Evolutionary conservation across 2,113 vertebrate genomes (phyloP).

Genomic region (Plecturocebus donacophilus): DNA sequence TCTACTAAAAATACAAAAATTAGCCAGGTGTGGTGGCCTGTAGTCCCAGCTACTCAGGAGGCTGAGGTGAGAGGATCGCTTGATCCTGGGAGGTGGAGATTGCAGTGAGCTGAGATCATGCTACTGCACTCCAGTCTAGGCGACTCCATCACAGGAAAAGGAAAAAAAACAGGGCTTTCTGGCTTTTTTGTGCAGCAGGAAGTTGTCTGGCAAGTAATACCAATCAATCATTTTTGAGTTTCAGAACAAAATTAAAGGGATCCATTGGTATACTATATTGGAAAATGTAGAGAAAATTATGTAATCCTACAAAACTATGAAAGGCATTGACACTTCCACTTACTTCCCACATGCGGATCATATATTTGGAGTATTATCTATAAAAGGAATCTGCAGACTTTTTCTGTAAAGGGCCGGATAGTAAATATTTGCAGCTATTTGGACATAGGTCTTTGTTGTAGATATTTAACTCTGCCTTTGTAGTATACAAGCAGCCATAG

Average conservation of each 20-base stretch:
- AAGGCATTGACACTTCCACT: not conserved
- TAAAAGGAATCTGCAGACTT: not conserved
- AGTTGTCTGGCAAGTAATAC: not conserved
- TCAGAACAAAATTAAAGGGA: not conserved
- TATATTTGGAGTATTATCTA: not conserved
- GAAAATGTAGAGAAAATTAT: not conserved
- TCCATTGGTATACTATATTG: not conserved
- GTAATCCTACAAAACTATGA: not conserved
- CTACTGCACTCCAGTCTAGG: too few species aligned
- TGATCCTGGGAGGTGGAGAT: too few species aligned
- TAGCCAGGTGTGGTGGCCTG: too few species aligned
- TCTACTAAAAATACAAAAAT: too few species aligned
- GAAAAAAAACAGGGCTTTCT: not conserved
- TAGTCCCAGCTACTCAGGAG: too few species aligned
- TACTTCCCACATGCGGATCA: not conserved
- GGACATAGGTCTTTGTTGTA: not conserved
- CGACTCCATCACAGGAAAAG: too few species aligned
- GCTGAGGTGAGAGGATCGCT: too few species aligned
- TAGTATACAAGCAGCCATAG: not conserved
- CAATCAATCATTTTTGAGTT: not conserved
- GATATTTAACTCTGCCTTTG: not conserved
- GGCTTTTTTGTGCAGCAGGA: not conserved
- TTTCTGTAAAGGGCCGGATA: not conserved
- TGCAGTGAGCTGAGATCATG: too few species aligned
- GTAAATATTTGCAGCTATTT: not conserved